A percentile compares a stretch with the other conserved stretches of the same genome.
Evolutionary conservation across 2,797 vertebrate species (phyloP).

Genomic region (Todus mexicanus): DNA sequence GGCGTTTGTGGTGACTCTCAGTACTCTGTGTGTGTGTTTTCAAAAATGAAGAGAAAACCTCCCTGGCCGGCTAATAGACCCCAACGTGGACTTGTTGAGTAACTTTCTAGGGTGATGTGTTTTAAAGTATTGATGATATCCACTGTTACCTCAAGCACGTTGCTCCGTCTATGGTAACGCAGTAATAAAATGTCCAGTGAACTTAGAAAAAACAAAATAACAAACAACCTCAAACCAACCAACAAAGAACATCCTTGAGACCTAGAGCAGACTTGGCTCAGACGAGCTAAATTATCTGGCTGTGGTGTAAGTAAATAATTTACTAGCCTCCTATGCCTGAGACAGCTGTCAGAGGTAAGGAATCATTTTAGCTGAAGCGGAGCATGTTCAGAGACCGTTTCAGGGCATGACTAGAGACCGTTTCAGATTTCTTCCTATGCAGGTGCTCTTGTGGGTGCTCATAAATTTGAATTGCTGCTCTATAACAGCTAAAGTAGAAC

Average conservation of each 20-base stretch:
- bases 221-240: neutral
- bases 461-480: slow-evolving; percentile 2
- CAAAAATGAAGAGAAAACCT: neutral
- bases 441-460: slow-evolving; percentile 10
- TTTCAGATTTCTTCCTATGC: neutral
- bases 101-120: neutral
- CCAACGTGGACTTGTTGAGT: neutral
- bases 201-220: no score
- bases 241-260: neutral
- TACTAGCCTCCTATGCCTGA: neutral
- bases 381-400: neutral
- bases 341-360: neutral
- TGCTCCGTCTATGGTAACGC: neutral
- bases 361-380: neutral
- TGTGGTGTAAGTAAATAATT: neutral
- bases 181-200: neutral
- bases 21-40: neutral
- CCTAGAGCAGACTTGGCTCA: neutral
- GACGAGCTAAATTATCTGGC: neutral
- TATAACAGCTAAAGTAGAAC: neutral
- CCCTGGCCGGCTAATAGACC: neutral
- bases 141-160: neutral
- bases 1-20: neutral
- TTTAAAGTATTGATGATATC: neutral
- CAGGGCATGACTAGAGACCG: neutral